Evolutionary conservation across 2,797 vertebrate genomes (phyloP).

Genomic region (Mormyrops boulengeri): DNA sequence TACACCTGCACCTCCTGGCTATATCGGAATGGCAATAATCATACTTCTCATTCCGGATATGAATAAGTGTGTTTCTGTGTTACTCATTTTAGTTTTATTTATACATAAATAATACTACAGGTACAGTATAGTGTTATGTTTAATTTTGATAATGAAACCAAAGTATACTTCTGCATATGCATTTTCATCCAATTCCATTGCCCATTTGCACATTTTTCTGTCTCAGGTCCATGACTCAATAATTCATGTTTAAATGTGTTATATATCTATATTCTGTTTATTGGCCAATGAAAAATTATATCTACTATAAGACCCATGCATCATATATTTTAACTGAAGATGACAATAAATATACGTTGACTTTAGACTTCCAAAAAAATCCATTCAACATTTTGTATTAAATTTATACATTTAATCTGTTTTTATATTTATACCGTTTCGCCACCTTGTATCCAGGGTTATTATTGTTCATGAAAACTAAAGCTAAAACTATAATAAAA

Average conservation of each 20-base stretch:
- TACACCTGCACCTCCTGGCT: neutral
- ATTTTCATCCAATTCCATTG: neutral
- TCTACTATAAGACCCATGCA: neutral
- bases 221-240: neutral
- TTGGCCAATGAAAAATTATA: neutral
- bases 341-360: neutral
- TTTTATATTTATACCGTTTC: neutral
- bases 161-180: neutral
- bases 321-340: neutral
- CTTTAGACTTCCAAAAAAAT: conserved; percentile 27
- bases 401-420: neutral
- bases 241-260: neutral
- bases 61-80: neutral
- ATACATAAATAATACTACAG: conserved; percentile 20
- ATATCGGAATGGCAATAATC: neutral
- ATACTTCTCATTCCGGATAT: neutral
- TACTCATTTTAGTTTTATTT: neutral
- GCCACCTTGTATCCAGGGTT: neutral
- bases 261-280: neutral
- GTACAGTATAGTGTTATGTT: conserved; percentile 32
- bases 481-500: neutral
- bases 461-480: neutral
- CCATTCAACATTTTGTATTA: conserved; percentile 25
- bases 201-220: neutral
- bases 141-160: conserved; percentile 18